These are phyloP conservation scores for Ectobius pallidus DNA, from an alignment of 2,888 invertebrate species.

Conservation along the genomic window DNA sequence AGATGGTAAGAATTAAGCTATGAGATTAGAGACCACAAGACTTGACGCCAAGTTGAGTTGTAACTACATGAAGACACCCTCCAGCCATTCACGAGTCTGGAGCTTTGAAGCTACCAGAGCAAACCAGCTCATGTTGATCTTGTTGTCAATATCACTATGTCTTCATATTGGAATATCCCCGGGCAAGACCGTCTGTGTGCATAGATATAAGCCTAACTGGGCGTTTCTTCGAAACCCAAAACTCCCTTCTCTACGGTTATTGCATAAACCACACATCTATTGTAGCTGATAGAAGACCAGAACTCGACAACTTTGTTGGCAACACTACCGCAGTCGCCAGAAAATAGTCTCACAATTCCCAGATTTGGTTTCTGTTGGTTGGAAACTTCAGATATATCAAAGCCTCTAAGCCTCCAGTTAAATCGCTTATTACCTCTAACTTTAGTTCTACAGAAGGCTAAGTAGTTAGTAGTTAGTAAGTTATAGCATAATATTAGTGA, in stretches of 20 bases:
- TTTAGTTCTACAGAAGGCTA: too few relatives aligned
- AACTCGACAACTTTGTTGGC: too few relatives aligned
- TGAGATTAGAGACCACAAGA: background rate
- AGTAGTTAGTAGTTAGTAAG: too few relatives aligned
- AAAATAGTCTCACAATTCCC: too few relatives aligned
- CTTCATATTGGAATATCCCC: constrained; percentile 21
- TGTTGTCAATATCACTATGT: constrained; percentile 25
- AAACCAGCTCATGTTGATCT: constrained; percentile 25
- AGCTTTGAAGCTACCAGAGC: background rate
- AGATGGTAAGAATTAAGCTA: constrained; percentile 16
- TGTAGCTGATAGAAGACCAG: too few relatives aligned
- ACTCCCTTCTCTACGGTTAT: constrained; percentile 3
- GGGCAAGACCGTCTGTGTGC: background rate
- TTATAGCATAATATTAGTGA: too few relatives aligned
- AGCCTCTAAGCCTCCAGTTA: too few relatives aligned
- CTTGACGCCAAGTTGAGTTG: background rate
- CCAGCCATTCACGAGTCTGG: background rate
- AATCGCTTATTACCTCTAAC: too few relatives aligned
- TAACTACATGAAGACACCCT: background rate
- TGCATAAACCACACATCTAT: constrained; percentile 14
- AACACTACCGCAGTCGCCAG: too few relatives aligned
- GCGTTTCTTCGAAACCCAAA: background rate
- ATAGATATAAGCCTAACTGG: constrained; percentile 9
- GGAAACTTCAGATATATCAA: too few relatives aligned
- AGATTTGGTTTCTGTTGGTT: too few relatives aligned